These are phyloP conservation scores for Elgaria multicarinata DNA, from an alignment of 2,113 vertebrate species.

Conservation along the genomic window DNA sequence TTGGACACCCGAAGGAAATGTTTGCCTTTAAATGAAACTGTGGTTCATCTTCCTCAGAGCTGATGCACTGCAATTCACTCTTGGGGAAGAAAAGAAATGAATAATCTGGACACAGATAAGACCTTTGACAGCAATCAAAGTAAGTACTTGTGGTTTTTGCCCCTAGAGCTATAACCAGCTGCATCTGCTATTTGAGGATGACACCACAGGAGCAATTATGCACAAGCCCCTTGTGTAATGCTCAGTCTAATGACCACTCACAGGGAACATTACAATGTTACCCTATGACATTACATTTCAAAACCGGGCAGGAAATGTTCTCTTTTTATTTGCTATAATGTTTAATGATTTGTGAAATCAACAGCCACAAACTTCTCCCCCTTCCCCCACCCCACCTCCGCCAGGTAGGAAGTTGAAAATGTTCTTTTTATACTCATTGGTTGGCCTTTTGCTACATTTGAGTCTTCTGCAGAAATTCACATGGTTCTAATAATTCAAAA, in stretches of 20 bases:
- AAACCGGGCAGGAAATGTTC: slow-evolving; percentile 53
- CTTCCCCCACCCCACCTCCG: not conserved
- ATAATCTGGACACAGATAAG: slow-evolving; percentile 34
- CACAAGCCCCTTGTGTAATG: not conserved
- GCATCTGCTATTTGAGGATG: slow-evolving; percentile 33
- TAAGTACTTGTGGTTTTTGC: slow-evolving; percentile 27
- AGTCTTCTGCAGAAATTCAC: slow-evolving; percentile 29
- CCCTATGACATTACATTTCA: slow-evolving; percentile 45
- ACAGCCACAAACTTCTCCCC: slow-evolving; percentile 41
- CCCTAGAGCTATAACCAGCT: slow-evolving; percentile 28
- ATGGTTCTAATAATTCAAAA: slow-evolving; percentile 59
- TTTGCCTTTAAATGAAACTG: not conserved
- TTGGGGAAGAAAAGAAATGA: slow-evolving; percentile 5
- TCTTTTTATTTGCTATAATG: slow-evolving; percentile 66
- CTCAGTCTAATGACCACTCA: slow-evolving; percentile 42
- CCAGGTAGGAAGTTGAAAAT: slow-evolving; percentile 54
- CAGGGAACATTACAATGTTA: slow-evolving; percentile 21
- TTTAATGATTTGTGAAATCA: slow-evolving; percentile 75
- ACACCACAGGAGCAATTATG: slow-evolving; percentile 15
- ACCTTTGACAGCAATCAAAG: slow-evolving; percentile 47
- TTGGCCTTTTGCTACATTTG: slow-evolving; percentile 52
- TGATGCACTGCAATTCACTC: slow-evolving; percentile 36
- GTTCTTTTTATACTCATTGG: slow-evolving; percentile 38
- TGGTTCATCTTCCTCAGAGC: not conserved
- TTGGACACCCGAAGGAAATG: not conserved